Evolutionary conservation across 1,140 invertebrate genomes (phyloP), one percentile per base, ranked within the genome.

Genomic region (Psix sp.): DNA sequence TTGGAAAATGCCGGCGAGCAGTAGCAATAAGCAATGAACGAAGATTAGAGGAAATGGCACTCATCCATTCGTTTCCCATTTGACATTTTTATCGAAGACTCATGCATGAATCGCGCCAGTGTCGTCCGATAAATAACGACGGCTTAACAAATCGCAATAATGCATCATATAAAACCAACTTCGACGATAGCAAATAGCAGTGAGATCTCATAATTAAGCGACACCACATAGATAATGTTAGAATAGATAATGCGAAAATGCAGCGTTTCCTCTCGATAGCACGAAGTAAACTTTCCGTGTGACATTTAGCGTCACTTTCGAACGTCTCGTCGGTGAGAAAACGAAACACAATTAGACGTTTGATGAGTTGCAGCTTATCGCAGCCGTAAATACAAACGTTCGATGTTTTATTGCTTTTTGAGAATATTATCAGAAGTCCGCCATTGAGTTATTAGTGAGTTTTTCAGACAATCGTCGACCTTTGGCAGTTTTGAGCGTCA

Each of bases 31-130:
- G 43, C 38, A 39, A 40, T 15, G 21, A 52, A 38, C 33, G 51
- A 68, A 72, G 60, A 72, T 77, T 74, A 62, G 38, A 72, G 67
- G 46, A 72, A 75, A 72, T 46, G 71, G 49, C 59, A 52, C 54
- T 60, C 65, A 67, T 72, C 72, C 62, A 60, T 56, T 74, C 52
- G 45, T 62, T 60, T 65, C 33, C n/a, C 14, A 35, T 49, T 49
- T 70, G 52, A 57, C 45, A 52, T 67, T 74, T 77, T 71, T 66
- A 67, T 77, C 33, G 33, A 46, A 52, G 35, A 40, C 42, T 21
- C 24, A 52, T 57, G 52, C 45, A 65, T 35, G 35, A 65, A 45
- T 51, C 51, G 46, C 40, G 33, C 36, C 21, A 14, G 18, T 48
- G 56, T 70, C 46, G 21, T 0, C 18, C 46, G 46, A 65, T 65